These are phyloP conservation scores for Bacillus rossius DNA, from an alignment of 1,140 invertebrate species.

Conservation along the genomic window DNA sequence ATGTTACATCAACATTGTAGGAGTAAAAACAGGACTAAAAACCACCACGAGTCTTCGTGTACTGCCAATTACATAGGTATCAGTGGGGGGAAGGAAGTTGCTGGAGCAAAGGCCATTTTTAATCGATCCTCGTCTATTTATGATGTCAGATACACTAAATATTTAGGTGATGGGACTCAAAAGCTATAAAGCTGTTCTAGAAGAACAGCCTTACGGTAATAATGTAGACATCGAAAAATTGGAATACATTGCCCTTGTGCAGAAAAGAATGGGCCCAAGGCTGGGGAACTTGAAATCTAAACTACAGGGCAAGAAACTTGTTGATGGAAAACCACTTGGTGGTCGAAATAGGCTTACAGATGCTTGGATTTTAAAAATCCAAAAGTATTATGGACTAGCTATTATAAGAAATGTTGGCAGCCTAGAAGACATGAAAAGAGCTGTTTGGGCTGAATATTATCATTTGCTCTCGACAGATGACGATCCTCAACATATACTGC, in stretches of 20 bases:
- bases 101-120: constrained; percentile 19
- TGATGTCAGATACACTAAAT: constrained; percentile 20
- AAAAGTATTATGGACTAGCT: constrained; percentile 28
- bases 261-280: constrained; percentile 19
- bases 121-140: constrained; percentile 10
- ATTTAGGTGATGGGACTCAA: constrained; percentile 23
- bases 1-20: constrained; percentile 14
- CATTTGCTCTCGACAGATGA: constrained; percentile 13
- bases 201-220: constrained; percentile 18
- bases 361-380: constrained; percentile 21
- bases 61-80: constrained; percentile 13
- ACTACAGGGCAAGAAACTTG: not conserved
- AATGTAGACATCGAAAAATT: constrained; percentile 18
- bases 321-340: not conserved
- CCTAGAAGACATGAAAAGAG: constrained; percentile 16
- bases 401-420: constrained; percentile 27
- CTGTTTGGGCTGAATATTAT: constrained; percentile 15
- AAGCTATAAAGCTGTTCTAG: constrained; percentile 13
- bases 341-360: constrained; percentile 22
- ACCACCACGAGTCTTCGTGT: constrained; percentile 20
- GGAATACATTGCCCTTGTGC: constrained; percentile 20
- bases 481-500: constrained; percentile 9
- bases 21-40: not conserved
- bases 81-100: constrained; percentile 18
- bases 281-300: not conserved